Conservation (phyloP, 1,140 invertebrate genomes). For the Drosophila obscura region DNA sequence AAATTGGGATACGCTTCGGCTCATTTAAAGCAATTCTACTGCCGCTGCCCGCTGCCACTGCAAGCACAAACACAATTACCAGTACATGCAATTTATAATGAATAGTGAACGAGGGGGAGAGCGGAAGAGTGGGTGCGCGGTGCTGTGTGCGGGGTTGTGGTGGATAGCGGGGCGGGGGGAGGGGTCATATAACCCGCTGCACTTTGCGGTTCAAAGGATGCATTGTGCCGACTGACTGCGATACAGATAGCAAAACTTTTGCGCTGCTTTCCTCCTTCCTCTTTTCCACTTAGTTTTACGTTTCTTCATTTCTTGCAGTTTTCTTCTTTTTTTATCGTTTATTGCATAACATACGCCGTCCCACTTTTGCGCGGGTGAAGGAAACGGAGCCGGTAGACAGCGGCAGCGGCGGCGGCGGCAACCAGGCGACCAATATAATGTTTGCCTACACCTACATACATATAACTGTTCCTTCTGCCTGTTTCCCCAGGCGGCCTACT, state of each 20-base stretch:
- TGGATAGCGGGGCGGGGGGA: background rate
- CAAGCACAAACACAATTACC: constrained; percentile 66
- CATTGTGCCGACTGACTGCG: constrained; percentile 69
- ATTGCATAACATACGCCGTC: constrained; percentile 70
- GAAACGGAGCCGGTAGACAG: constrained; percentile 4
- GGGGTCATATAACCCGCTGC: constrained; percentile 54
- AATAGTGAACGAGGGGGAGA: constrained; percentile 44
- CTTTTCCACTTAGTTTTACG: constrained; percentile 39
- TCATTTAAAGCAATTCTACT: constrained; percentile 79
- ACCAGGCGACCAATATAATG: constrained; percentile 65
- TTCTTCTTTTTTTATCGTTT: constrained; percentile 44
- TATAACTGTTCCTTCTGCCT: background rate
- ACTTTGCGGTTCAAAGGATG: constrained; percentile 81
- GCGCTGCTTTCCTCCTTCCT: constrained; percentile 46
- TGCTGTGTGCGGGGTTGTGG: background rate
- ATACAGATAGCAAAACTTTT: constrained; percentile 78
- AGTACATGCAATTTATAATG: constrained; percentile 80
- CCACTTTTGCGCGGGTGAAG: constrained; percentile 19
- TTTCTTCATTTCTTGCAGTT: constrained; percentile 21
- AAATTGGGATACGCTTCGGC: constrained; percentile 81
- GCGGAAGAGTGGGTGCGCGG: background rate
- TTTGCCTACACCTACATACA: constrained; percentile 23
- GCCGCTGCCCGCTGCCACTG: constrained; percentile 24
- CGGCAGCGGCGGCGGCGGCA: constrained; percentile 42
- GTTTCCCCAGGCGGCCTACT: background rate